These are phyloP conservation scores for Tetramorium alpestre DNA, from an alignment of 1,140 invertebrate species.

Conservation along the genomic window DNA sequence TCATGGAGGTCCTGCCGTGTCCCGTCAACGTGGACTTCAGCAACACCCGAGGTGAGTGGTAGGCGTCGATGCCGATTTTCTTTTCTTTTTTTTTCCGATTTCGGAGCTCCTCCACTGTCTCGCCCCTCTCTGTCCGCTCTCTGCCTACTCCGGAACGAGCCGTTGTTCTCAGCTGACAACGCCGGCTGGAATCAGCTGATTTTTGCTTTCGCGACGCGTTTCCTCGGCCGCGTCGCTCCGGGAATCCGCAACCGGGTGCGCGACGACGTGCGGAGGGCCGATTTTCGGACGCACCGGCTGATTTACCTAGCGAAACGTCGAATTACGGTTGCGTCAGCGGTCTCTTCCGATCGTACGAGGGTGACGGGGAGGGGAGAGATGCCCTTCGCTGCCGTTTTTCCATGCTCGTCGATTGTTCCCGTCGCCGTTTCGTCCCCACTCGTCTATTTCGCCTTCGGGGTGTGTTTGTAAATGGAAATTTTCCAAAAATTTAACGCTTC, in stretches of 20 bases:
- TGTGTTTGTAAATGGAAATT: constrained; percentile 28
- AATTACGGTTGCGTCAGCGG: constrained; percentile 38
- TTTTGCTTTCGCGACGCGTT: constrained; percentile 22
- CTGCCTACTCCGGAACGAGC: not conserved
- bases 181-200: constrained; percentile 56
- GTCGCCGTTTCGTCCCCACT: not conserved
- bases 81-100: too few species aligned
- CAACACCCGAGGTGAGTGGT: constrained; percentile 80
- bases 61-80: not conserved
- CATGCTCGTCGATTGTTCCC: constrained; percentile 26
- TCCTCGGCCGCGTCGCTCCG: not conserved
- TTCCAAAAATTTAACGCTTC: not conserved
- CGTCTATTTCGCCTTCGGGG: too few species aligned
- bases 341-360: not conserved
- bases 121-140: not conserved
- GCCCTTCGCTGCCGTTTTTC: constrained; percentile 41
- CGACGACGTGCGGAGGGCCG: too few species aligned
- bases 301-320: not conserved
- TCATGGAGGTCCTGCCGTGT: constrained; percentile 83
- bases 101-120: not conserved
- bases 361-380: not conserved
- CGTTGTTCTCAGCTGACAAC: constrained; percentile 61
- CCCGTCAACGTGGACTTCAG: constrained; percentile 83
- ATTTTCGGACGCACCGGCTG: not conserved
- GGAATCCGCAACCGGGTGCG: not conserved